Conservation (phyloP, 2,797 vertebrate species). For the Hoplostethus atlanticus region DNA sequence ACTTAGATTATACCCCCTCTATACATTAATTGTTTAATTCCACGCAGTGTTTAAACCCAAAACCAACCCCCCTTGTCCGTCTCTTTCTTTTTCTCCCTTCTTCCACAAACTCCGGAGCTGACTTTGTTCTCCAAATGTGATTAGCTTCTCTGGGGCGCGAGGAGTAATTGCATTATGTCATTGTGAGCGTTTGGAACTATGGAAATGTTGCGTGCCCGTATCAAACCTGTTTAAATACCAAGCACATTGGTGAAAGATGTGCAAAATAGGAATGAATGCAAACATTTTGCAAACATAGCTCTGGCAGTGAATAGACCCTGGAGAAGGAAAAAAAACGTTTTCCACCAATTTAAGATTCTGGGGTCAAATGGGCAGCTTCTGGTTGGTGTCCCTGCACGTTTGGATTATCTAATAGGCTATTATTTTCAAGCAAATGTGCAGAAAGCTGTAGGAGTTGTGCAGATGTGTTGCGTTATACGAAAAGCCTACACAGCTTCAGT, state of each 20-base stretch:
- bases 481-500: constrained; percentile 78
- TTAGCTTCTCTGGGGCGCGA: constrained; percentile 81
- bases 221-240: constrained; percentile 85
- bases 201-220: constrained; percentile 79
- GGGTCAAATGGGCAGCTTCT: constrained; percentile 65
- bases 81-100: constrained; percentile 73
- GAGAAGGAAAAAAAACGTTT: constrained; percentile 57
- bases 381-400: constrained; percentile 77
- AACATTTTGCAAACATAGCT: constrained; percentile 77
- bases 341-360: constrained; percentile 45
- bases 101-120: constrained; percentile 80
- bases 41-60: constrained; percentile 73
- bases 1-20: constrained; percentile 79
- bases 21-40: constrained; percentile 83
- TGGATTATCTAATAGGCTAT: constrained; percentile 63
- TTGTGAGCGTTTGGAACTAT: constrained; percentile 78
- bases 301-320: constrained; percentile 67
- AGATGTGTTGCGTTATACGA: constrained; percentile 45
- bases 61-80: constrained; percentile 46
- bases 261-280: constrained; percentile 68
- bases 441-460: constrained; percentile 21
- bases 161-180: constrained; percentile 87
- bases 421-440: constrained; percentile 53
- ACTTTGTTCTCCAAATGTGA: constrained; percentile 89
- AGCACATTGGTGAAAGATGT: constrained; percentile 66